These are phyloP conservation scores for Lasioglossum leucozonium DNA, from an alignment of 2,888 invertebrate species.

Conservation along the genomic window DNA sequence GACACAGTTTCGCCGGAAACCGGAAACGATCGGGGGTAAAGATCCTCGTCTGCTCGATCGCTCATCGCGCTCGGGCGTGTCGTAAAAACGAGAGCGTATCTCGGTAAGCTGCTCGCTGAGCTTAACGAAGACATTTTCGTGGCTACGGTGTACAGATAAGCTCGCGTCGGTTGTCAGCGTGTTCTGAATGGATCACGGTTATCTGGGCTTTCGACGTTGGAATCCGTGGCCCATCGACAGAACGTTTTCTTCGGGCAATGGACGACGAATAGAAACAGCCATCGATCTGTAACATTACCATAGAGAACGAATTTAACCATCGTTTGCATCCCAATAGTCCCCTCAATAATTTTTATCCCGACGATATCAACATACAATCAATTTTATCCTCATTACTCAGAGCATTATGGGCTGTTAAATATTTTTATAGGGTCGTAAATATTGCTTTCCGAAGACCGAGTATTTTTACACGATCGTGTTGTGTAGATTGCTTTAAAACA, in stretches of 20 bases:
- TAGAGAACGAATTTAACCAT: neutral
- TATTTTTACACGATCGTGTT: neutral
- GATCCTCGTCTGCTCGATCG: slow-evolving; percentile 18
- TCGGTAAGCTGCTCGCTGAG: slow-evolving; percentile 7
- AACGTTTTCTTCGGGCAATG: neutral
- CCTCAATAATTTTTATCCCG: neutral
- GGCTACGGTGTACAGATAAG: slow-evolving; percentile 49
- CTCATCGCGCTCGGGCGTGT: slow-evolving; percentile 7
- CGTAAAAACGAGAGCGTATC: slow-evolving; percentile 48
- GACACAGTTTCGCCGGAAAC: slow-evolving; percentile 4
- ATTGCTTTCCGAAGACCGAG: neutral
- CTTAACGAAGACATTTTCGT: slow-evolving; percentile 55
- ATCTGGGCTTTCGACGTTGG: slow-evolving; percentile 30
- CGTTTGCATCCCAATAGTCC: neutral
- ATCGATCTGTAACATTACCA: slow-evolving; percentile 2
- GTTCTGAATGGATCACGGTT: slow-evolving; percentile 51
- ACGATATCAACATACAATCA: neutral
- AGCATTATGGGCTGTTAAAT: neutral
- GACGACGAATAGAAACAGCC: neutral
- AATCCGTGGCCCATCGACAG: slow-evolving; percentile 15
- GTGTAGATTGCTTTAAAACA: neutral
- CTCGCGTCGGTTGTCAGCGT: slow-evolving; percentile 24
- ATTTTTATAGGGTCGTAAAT: neutral
- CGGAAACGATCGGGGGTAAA: slow-evolving; percentile 19
- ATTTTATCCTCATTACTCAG: neutral